Conservation (phyloP, 2,888 invertebrate species). For the Melanchra persicariae region DNA sequence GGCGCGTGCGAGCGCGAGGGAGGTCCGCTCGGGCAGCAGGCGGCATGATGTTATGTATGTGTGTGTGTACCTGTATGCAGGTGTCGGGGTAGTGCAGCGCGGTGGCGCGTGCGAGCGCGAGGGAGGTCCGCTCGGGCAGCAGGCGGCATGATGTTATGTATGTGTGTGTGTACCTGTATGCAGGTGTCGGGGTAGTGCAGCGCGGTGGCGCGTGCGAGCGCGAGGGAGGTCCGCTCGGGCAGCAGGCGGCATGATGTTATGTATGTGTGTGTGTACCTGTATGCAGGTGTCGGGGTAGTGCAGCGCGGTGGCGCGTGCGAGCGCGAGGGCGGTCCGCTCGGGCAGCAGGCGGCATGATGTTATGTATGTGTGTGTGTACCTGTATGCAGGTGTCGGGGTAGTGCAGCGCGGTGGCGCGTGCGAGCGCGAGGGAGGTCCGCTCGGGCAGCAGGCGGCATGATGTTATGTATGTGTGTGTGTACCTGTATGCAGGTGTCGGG, state of each 20-base stretch:
- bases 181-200: constrained; percentile 14
- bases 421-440: constrained; percentile 76
- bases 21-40: constrained; percentile 27
- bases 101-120: constrained; percentile 15
- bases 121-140: background rate
- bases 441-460: constrained; percentile 90
- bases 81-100: constrained; percentile 20
- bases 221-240: background rate
- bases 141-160: constrained; percentile 62
- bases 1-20: too few species aligned
- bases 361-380: constrained; percentile 66
- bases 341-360: constrained; percentile 88
- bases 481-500: constrained; percentile 13
- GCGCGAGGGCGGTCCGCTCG: constrained; percentile 81
- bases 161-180: background rate
- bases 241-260: background rate
- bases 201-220: constrained; percentile 17
- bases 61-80: background rate
- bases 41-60: constrained; percentile 62
- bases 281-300: constrained; percentile 74
- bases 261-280: constrained; percentile 74
- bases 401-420: constrained; percentile 76
- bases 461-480: background rate
- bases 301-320: constrained; percentile 75
- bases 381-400: constrained; percentile 78